phyloP scores from a whole-genome alignment of 2,113 vertebrate species.

The Ptychochromis oligacanthus region DNA sequence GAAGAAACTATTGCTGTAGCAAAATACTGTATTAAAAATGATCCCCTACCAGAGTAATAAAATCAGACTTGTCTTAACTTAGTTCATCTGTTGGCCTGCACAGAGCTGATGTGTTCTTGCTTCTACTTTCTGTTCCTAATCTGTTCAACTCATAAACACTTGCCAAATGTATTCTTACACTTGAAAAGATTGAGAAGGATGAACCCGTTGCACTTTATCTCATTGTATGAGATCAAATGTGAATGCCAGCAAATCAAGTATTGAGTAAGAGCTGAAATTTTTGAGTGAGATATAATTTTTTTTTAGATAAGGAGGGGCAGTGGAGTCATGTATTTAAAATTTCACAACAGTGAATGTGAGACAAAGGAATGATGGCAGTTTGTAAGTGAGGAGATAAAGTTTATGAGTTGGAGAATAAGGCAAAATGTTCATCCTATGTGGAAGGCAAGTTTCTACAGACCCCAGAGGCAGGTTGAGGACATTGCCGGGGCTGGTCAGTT shows the following conservation, averaged over 20 bases:
- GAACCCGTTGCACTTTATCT: slow-evolving; percentile 14
- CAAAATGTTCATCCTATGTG: slow-evolving; percentile 59
- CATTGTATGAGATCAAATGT: slow-evolving; percentile 1
- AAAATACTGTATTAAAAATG: not conserved
- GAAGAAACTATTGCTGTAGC: not conserved
- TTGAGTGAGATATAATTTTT: not conserved
- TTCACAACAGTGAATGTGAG: slow-evolving; percentile 3
- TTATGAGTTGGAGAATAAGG: slow-evolving; percentile 29
- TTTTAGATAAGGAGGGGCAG: slow-evolving; percentile 17
- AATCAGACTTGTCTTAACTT: slow-evolving; percentile 5
- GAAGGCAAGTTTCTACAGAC: slow-evolving; percentile 53
- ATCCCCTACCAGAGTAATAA: not conserved
- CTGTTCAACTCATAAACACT: not conserved
- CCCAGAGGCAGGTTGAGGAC: not conserved
- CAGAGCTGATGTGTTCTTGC: not conserved
- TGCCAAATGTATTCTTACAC: not conserved
- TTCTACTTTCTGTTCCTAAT: slow-evolving; percentile 1
- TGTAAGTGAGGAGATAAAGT: slow-evolving; percentile 13
- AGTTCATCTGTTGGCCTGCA: not conserved
- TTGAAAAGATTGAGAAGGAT: not conserved
- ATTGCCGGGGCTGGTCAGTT: not conserved
- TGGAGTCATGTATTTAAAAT: slow-evolving; percentile 6
- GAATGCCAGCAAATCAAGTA: slow-evolving; percentile 1
- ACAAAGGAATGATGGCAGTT: not conserved
- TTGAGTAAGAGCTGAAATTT: slow-evolving; percentile 37